phyloP scores from a whole-genome alignment of 2,113 vertebrate species.

The Vulpes vulpes region DNA sequence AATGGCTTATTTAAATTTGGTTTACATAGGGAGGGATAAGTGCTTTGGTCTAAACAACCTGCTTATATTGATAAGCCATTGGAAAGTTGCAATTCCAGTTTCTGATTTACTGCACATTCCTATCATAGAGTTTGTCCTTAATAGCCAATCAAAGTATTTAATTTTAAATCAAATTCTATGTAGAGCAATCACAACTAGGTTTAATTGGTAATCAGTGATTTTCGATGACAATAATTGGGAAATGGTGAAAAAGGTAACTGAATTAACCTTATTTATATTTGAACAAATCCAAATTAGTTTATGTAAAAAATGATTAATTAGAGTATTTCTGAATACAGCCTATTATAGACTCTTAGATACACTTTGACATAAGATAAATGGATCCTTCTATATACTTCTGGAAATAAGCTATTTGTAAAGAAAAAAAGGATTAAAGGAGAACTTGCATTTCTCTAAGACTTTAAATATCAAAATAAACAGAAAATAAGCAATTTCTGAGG shows the following conservation, averaged over 20 bases:
- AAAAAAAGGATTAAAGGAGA: neutral
- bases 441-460: neutral
- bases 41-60: neutral
- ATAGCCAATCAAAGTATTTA: neutral
- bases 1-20: neutral
- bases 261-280: slow-evolving; percentile 51
- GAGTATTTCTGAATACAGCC: neutral
- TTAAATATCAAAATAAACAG: neutral
- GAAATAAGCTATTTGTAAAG: neutral
- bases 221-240: neutral
- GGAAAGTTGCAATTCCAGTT: neutral
- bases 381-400: neutral
- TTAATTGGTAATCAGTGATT: slow-evolving; percentile 48
- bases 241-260: neutral
- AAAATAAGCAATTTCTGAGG: neutral
- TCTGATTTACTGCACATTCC: neutral
- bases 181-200: neutral
- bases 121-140: neutral
- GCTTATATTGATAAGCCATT: neutral
- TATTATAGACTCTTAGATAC: neutral
- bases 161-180: neutral
- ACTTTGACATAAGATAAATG: neutral
- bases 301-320: slow-evolving; percentile 38
- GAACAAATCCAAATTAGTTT: slow-evolving; percentile 22
- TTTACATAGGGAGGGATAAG: neutral